Percentiles rank a stretch among this genome's conserved stretches.
phyloP scores from a whole-genome alignment of 2,888 invertebrate species.

The Thymelicus acteon region DNA sequence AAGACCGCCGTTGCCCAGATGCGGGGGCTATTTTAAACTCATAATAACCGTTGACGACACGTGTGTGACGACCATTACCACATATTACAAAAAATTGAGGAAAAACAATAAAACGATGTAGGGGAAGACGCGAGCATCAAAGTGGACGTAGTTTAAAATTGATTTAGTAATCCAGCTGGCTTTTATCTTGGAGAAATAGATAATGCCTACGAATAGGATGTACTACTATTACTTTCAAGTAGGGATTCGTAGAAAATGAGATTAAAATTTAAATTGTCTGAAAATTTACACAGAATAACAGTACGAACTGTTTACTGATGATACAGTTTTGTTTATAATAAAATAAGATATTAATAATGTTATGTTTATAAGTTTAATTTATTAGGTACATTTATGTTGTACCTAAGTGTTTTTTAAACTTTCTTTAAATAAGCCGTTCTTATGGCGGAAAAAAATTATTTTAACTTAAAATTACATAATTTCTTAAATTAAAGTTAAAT shows the following conservation, averaged over 20 bases:
- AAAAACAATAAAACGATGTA: slow-evolving; percentile 78
- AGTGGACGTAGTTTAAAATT: slow-evolving; percentile 74
- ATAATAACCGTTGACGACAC: slow-evolving; percentile 81
- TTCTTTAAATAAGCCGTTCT: too few species aligned
- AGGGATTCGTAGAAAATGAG: not conserved
- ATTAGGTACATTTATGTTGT: too few species aligned
- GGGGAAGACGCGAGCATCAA: slow-evolving; percentile 57
- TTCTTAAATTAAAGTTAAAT: too few species aligned
- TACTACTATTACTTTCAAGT: not conserved
- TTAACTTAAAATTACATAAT: too few species aligned
- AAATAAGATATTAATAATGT: too few species aligned
- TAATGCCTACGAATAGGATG: not conserved
- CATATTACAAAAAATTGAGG: slow-evolving; percentile 83
- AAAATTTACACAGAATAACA: too few species aligned
- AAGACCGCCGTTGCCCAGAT: slow-evolving; percentile 58
- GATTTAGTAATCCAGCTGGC: slow-evolving; percentile 54
- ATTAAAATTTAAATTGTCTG: too few species aligned
- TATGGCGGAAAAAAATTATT: too few species aligned
- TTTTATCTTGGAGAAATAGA: slow-evolving; percentile 33
- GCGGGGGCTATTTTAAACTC: slow-evolving; percentile 83
- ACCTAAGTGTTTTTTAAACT: too few species aligned
- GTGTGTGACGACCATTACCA: slow-evolving; percentile 83
- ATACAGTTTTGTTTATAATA: too few species aligned
- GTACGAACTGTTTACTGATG: too few species aligned
- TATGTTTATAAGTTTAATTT: too few species aligned